phyloP scores from a whole-genome alignment of 2,888 invertebrate species.

The Coecobrya sp. region DNA sequence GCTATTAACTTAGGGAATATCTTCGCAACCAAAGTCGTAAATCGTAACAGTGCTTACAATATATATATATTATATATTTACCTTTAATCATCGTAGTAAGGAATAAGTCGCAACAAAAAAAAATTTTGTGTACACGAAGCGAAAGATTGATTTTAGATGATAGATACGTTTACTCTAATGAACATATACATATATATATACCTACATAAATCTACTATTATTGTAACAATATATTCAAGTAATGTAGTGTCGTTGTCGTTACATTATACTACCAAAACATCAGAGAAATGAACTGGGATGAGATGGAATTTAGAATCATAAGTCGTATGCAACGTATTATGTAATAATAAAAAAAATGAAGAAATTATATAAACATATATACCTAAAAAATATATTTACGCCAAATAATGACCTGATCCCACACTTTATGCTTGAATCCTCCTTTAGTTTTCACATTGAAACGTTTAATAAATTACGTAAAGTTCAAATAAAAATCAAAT shows the following conservation, averaged over 20 bases:
- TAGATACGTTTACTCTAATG: slow-evolving; percentile 11
- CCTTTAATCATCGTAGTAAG: slow-evolving; percentile 63
- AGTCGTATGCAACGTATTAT: slow-evolving; percentile 67
- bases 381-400: slow-evolving; percentile 68
- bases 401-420: slow-evolving; percentile 78
- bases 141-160: slow-evolving; percentile 60
- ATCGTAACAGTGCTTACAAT: slow-evolving; percentile 82
- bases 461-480: slow-evolving; percentile 70
- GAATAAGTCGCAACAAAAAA: slow-evolving; percentile 65
- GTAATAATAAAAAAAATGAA: slow-evolving; percentile 35
- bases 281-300: slow-evolving; percentile 34
- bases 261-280: slow-evolving; percentile 36
- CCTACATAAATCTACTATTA: neutral
- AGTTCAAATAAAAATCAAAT: slow-evolving; percentile 46
- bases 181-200: neutral
- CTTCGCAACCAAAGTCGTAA: slow-evolving; percentile 82
- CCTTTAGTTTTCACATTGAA: slow-evolving; percentile 72
- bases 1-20: slow-evolving; percentile 64
- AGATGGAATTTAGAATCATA: slow-evolving; percentile 31
- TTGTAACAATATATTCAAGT: slow-evolving; percentile 13
- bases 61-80: slow-evolving; percentile 44
- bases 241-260: slow-evolving; percentile 46
- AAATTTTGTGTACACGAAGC: slow-evolving; percentile 69
- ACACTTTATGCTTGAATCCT: slow-evolving; percentile 74
- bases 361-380: slow-evolving; percentile 67